Percentiles rank a stretch among this genome's conserved stretches.
These are phyloP conservation scores for Erinaceus europaeus DNA, from an alignment of 2,113 vertebrate genomes.

Conservation along the genomic window DNA sequence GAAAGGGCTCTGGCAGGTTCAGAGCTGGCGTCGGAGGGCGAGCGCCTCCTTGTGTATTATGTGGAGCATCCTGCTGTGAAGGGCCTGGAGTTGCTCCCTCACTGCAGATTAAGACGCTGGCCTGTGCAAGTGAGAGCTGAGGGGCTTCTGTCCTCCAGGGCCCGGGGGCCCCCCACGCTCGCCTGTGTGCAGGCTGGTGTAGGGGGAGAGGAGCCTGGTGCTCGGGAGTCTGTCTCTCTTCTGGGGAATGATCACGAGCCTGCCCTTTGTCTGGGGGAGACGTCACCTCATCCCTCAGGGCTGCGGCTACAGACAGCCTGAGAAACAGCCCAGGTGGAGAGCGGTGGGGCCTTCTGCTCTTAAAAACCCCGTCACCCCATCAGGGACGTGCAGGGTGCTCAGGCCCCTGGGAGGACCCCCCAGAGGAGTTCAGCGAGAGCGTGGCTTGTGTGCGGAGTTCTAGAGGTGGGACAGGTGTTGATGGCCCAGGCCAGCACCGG, in stretches of 20 bases:
- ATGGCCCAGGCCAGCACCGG: not conserved
- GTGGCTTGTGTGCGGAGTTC: not conserved
- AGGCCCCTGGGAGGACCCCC: too few relatives aligned
- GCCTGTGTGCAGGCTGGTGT: too few relatives aligned
- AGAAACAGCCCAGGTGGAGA: not conserved
- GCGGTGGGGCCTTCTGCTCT: not conserved
- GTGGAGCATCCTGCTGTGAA: not conserved
- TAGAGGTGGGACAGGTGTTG: not conserved
- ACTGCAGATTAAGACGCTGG: not conserved
- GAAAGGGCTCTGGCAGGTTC: too few relatives aligned
- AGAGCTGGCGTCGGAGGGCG: too few relatives aligned
- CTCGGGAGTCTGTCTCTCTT: too few relatives aligned
- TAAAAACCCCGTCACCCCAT: not conserved
- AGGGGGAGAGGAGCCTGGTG: not conserved
- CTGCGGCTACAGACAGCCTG: not conserved
- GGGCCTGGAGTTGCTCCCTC: not conserved
- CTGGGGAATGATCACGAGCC: too few relatives aligned
- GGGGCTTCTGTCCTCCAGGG: not conserved
- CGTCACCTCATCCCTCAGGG: not conserved
- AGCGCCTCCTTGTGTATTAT: too few relatives aligned
- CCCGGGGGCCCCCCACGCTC: too few relatives aligned
- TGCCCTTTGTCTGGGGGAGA: not conserved
- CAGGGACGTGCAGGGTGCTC: not conserved
- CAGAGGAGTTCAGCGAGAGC: too few relatives aligned
- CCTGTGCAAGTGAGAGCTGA: not conserved